These are phyloP conservation scores for Drosophila ercepeae DNA, from an alignment of 1,140 invertebrate genomes.

Conservation along the genomic window DNA sequence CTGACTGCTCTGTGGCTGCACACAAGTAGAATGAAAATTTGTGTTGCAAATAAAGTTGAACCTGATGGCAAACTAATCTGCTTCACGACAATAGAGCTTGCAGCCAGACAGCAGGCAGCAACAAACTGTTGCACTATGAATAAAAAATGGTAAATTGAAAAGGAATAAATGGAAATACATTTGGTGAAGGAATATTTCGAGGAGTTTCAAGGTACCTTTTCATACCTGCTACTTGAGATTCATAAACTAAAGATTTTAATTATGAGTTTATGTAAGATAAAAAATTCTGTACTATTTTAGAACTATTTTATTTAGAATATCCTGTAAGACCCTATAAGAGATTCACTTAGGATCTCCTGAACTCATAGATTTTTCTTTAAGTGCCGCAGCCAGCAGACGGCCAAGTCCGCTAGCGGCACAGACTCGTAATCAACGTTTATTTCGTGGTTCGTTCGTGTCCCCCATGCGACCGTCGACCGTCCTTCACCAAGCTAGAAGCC, in stretches of 20 bases:
- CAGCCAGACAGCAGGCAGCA: slow-evolving; percentile 55
- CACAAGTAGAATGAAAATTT: slow-evolving; percentile 79
- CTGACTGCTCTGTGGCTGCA: slow-evolving; percentile 48
- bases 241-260: too few relatives aligned
- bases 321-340: too few relatives aligned
- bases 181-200: too few relatives aligned
- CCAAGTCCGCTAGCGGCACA: slow-evolving; percentile 49
- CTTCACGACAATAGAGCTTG: slow-evolving; percentile 76
- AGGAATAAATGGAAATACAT: neutral
- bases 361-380: slow-evolving; percentile 3
- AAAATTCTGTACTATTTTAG: too few relatives aligned
- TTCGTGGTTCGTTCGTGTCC: slow-evolving; percentile 54
- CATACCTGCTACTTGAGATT: too few relatives aligned
- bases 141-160: neutral
- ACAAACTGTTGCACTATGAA: slow-evolving; percentile 30
- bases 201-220: too few relatives aligned
- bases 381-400: slow-evolving; percentile 21
- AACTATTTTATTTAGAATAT: too few relatives aligned
- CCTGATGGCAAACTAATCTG: slow-evolving; percentile 81
- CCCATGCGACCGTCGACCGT: slow-evolving; percentile 73
- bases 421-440: slow-evolving; percentile 78
- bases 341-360: too few relatives aligned
- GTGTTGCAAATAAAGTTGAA: slow-evolving; percentile 82
- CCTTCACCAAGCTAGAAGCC: slow-evolving; percentile 68
- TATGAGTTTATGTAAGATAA: too few relatives aligned